Percentiles rank a stretch among this genome's conserved stretches.
phyloP scores from a whole-genome alignment of 2,888 invertebrate species.

The Drosophila austrosaltans region DNA sequence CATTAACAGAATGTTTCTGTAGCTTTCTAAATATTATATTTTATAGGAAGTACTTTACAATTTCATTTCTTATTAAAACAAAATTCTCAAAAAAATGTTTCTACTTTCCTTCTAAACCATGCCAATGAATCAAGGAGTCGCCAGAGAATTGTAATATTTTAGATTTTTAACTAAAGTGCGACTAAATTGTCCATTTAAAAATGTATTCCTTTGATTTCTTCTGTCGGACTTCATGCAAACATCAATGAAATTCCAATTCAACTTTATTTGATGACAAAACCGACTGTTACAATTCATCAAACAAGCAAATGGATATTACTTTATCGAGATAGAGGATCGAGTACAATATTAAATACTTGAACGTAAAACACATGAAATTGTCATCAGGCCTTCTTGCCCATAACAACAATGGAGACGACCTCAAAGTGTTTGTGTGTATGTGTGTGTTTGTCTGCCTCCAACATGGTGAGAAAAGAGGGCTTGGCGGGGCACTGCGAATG shows the following conservation, averaged over 20 bases:
- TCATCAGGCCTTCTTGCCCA: conserved; percentile 23
- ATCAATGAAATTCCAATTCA: conserved; percentile 66
- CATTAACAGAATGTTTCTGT: no score
- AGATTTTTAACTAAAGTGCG: no score
- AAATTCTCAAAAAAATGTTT: no score
- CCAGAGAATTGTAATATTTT: no score
- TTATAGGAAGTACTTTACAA: no score
- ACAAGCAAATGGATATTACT: conserved; percentile 75
- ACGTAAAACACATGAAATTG: conserved; percentile 56
- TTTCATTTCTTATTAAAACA: no score
- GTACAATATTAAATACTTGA: conserved; percentile 78
- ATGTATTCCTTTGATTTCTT: not conserved
- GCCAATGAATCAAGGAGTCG: no score
- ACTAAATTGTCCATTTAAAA: no score
- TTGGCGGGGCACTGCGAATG: conserved; percentile 51
- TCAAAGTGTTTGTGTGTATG: conserved; percentile 48
- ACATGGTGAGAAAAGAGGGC: conserved; percentile 32
- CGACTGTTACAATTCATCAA: conserved; percentile 73
- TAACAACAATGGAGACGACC: conserved; percentile 55
- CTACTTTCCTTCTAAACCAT: no score
- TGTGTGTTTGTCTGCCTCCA: not conserved
- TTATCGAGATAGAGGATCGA: conserved; percentile 55
- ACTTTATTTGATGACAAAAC: conserved; percentile 59
- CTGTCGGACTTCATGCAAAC: conserved; percentile 27
- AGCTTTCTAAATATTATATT: no score